Base-by-base conservation (phyloP, 2,888 invertebrate genomes). In the Geotrupes spiniger region DNA sequence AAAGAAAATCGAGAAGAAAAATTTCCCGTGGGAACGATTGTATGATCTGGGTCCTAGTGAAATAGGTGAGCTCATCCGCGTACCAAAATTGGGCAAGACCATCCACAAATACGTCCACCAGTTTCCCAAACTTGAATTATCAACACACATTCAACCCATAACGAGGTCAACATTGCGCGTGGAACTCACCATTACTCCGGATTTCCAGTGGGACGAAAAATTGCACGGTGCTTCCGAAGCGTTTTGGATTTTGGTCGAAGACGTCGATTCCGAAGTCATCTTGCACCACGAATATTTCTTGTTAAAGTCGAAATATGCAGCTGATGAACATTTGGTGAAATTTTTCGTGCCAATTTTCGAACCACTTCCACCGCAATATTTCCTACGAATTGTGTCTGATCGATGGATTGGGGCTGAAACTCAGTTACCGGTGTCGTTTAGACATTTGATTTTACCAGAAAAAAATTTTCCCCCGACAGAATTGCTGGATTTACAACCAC, bases 121-220 rank as follows among this genome's bases (percentile, higher is more conserved):
- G 74, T 92, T 96, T 67, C 99, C 99, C 0, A 96, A 96, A 71
- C 71, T 99, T 51, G 97, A 98, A 69, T 76, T 99, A 5, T 88
- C 94, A 0, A 97, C 98, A 0, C 95, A 98, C 68, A 95, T 99
- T 59, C 97, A 98, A 70, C 99, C 99, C 0, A 94, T 99, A 55
- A 99, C 99, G 0, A 73, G 91, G 44, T 87, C 91, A 1, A 98
- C 97, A 0, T 75, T 99, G 12, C 79, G 94, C 44, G 95, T 99
- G 0, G 98, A 99, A 73, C 75, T 99, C 10, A 97, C 97, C 0
- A 92, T 99, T 50, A 95, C 95, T 0, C 98, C 99, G 0, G 98
- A 99, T 74, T 99, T 99, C 74, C 93, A 97, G 65, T 99, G 99
- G 99, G 98, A 99, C 62, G 97, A 97, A 54, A 97, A 96, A 75